Percentiles rank a stretch among this genome's conserved stretches.
These are phyloP conservation scores for Platorchestia sp. DNA, from an alignment of 1,140 invertebrate genomes.

Conservation along the genomic window DNA sequence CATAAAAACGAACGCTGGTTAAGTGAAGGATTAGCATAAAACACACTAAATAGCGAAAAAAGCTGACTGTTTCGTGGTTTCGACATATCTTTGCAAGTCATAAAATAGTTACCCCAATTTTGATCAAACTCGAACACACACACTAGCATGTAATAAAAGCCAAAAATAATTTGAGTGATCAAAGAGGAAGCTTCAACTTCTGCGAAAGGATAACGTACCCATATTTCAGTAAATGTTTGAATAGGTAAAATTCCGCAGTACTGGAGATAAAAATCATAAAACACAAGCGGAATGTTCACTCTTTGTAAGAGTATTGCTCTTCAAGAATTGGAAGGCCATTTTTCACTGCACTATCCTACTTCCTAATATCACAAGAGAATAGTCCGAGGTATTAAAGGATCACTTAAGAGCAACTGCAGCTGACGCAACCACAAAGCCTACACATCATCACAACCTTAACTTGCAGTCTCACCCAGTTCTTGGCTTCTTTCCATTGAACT, in stretches of 20 bases:
- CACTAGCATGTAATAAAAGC: background rate
- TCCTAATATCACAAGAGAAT: conserved; percentile 42
- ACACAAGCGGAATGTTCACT: background rate
- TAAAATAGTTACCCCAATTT: background rate
- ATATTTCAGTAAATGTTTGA: background rate
- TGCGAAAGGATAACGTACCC: background rate
- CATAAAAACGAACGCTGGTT: conserved; percentile 15
- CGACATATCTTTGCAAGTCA: background rate
- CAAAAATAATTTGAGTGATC: background rate
- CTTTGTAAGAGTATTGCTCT: background rate
- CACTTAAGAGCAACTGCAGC: background rate
- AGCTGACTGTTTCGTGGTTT: background rate
- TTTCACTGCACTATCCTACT: conserved; percentile 2
- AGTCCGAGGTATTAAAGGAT: conserved; percentile 33
- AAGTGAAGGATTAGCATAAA: background rate
- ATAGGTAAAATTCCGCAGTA: background rate
- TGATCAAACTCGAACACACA: background rate
- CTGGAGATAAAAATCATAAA: background rate
- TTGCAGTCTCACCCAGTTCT: background rate
- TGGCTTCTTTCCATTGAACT: conserved; percentile 41
- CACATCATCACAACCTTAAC: background rate
- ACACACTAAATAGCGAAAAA: background rate
- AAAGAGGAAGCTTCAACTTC: background rate
- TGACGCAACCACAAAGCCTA: background rate
- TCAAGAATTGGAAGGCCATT: background rate